Percentiles rank a stretch among this genome's conserved stretches.
Conservation (phyloP, 2,113 vertebrate genomes). For the Numida meleagris region DNA sequence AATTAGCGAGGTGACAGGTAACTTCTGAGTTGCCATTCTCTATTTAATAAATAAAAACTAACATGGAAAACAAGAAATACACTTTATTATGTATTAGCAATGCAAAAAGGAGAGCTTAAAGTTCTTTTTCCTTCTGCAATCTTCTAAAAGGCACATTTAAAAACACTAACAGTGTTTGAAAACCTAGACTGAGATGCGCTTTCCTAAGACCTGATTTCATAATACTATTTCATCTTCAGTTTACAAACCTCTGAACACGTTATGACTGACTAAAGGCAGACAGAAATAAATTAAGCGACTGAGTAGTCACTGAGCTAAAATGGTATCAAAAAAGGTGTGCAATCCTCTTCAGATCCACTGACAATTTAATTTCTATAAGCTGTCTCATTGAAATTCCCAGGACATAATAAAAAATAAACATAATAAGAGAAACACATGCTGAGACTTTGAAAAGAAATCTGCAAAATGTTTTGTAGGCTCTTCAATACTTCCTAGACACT, state of each 20-base stretch:
- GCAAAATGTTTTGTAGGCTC: background rate
- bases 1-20: background rate
- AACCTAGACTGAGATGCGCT: background rate
- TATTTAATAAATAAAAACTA: background rate
- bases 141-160: background rate
- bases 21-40: background rate
- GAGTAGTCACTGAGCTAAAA: background rate
- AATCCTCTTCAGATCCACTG: background rate
- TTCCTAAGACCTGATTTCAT: background rate
- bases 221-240: background rate
- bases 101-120: background rate
- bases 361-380: background rate
- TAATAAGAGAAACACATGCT: background rate
- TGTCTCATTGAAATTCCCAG: background rate
- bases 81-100: background rate
- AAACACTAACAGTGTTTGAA: background rate
- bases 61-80: background rate
- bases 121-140: background rate
- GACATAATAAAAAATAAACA: slow-evolving; percentile 23
- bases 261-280: background rate
- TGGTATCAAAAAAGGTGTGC: background rate
- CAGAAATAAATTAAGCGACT: background rate
- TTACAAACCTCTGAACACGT: background rate
- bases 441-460: background rate
- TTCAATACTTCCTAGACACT: background rate